Evolutionary conservation across 2,113 vertebrate genomes (phyloP).

Genomic region (Thamnophis sirtalis): DNA sequence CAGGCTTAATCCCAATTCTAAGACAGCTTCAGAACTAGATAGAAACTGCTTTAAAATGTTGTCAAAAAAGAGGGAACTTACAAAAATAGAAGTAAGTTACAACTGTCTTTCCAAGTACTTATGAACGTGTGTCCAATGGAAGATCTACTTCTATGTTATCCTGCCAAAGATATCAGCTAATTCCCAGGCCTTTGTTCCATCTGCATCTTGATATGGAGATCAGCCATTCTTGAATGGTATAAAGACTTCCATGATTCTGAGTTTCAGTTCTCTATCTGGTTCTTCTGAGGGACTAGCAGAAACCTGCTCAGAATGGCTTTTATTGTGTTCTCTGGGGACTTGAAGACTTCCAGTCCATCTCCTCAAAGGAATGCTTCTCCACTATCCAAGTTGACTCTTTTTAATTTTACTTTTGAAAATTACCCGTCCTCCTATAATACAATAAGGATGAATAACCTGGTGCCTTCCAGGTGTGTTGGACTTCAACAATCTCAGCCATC

Average conservation of each 20-base stretch:
- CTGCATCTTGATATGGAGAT: not conserved
- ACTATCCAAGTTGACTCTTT: not conserved
- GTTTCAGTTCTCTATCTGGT: not conserved
- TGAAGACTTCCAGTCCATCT: not conserved
- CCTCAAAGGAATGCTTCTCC: not conserved
- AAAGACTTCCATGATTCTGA: not conserved
- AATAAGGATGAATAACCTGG: not conserved
- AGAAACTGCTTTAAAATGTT: not conserved
- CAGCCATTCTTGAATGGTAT: not conserved
- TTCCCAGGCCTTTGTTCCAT: not conserved
- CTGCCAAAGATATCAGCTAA: not conserved
- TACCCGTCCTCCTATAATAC: not conserved
- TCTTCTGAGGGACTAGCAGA: not conserved
- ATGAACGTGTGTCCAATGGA: not conserved
- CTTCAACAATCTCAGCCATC: not conserved
- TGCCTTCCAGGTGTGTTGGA: not conserved
- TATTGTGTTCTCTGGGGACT: not conserved
- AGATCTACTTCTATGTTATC: not conserved
- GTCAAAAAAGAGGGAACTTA: not conserved
- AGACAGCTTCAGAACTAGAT: not conserved
- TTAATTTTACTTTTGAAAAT: not conserved
- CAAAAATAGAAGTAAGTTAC: not conserved
- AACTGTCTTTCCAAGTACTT: not conserved
- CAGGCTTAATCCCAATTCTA: not conserved
- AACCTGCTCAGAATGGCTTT: not conserved